Percentiles rank a stretch among this genome's conserved stretches.
These are phyloP conservation scores for Stomatorhinus walkeri DNA, from an alignment of 2,797 vertebrate genomes.

Conservation along the genomic window DNA sequence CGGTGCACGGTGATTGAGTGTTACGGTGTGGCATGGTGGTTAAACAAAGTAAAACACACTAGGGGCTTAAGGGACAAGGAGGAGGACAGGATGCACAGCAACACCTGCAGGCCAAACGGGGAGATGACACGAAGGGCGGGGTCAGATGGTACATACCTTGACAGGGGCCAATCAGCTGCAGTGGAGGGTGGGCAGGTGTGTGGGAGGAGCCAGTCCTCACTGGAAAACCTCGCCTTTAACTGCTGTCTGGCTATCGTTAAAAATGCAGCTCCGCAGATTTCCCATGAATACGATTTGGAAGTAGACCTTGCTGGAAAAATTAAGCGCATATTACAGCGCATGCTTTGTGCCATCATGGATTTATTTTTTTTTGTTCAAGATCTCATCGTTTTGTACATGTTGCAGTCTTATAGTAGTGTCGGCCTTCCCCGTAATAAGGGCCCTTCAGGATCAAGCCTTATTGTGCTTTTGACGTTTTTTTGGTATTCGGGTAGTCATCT, in stretches of 20 bases:
- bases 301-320: conserved; percentile 31
- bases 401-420: neutral
- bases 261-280: conserved; percentile 41
- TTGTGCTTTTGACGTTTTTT: neutral
- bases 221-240: conserved; percentile 39
- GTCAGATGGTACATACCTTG: neutral
- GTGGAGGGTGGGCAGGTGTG: conserved; percentile 40
- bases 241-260: conserved; percentile 47
- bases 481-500: neutral
- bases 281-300: conserved; percentile 31
- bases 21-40: neutral
- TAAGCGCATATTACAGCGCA: conserved; percentile 28
- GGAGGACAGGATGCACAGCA: neutral
- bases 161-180: conserved; percentile 24
- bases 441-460: neutral
- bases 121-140: neutral
- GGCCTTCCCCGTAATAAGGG: neutral
- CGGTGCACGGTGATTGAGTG: conserved; percentile 33
- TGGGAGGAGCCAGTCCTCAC: conserved; percentile 42
- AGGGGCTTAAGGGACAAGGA: neutral
- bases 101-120: neutral
- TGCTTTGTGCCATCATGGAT: neutral
- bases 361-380: neutral
- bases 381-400: neutral
- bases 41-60: neutral